A percentile compares a stretch with the other conserved stretches of the same genome.
These are phyloP conservation scores for Ashinkailepas kermadecensis DNA, from an alignment of 2,888 invertebrate genomes.

Conservation along the genomic window DNA sequence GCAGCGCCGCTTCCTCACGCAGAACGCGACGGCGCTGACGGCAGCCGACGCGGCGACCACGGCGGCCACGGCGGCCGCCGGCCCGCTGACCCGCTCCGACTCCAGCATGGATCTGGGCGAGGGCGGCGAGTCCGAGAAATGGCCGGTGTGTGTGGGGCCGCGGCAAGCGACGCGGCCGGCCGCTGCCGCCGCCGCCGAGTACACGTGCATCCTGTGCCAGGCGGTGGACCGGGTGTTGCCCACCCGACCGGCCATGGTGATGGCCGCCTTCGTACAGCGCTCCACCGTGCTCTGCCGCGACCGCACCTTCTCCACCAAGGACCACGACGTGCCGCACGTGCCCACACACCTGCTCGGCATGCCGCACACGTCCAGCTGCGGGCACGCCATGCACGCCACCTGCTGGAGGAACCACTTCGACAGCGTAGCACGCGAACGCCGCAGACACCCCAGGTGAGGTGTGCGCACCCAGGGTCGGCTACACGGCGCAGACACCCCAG, in stretches of 20 bases:
- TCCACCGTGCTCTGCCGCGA: constrained; percentile 68
- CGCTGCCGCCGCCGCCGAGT: neutral
- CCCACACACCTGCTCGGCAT: constrained; percentile 29
- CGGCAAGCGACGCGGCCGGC: neutral
- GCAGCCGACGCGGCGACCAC: constrained; percentile 7
- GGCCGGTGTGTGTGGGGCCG: constrained; percentile 19
- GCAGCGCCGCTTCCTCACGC: constrained; percentile 70
- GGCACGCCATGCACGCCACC: constrained; percentile 91
- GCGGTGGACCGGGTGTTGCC: constrained; percentile 23
- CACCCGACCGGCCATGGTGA: constrained; percentile 58
- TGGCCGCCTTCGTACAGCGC: constrained; percentile 85
- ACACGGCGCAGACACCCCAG: too few relatives aligned
- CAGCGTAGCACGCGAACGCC: constrained; percentile 77
- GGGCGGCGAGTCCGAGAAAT: neutral
- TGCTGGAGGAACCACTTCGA: constrained; percentile 94
- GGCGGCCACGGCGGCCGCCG: neutral
- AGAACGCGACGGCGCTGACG: constrained; percentile 31
- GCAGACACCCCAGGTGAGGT: constrained; percentile 50
- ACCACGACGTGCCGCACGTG: constrained; percentile 25
- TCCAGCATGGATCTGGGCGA: constrained; percentile 13
- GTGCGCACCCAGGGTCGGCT: too few relatives aligned
- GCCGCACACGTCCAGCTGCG: constrained; percentile 90
- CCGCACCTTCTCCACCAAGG: constrained; percentile 35
- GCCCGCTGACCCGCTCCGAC: neutral
- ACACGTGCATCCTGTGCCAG: constrained; percentile 77